Evolutionary conservation across 2,888 invertebrate genomes (phyloP), one percentile per base, ranked within the genome.

Genomic region (Melieria picta): DNA sequence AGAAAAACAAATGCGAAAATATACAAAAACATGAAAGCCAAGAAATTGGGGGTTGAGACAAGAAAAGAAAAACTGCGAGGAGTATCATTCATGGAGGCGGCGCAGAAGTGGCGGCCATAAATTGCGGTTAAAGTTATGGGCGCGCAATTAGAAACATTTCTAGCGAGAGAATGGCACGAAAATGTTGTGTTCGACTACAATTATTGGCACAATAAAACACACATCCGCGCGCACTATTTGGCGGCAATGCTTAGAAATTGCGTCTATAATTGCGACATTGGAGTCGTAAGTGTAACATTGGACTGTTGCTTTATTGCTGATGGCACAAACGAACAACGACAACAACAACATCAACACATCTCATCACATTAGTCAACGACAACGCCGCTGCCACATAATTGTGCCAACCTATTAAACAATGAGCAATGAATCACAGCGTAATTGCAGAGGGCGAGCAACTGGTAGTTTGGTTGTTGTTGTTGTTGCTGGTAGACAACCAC

Each of bases 11-110:
- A 30, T 2, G 30, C 30, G 30, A 30, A 30, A 2, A 30, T 30
- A 30, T 30, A 30, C 30, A 30, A 30, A 30, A 30, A 30, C 30
- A 30, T 30, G 30, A 1, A 30, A 30, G 30, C 30, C 30, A 56
- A 16, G 46, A 16, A 30, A 30, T 30, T 30, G 30, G 30, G 30
- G 30, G 30, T 30, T 30, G 30, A 30, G 30, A 30, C 2, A 30
- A 30, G 30, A 57, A 16, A 57, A 56, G 65, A 65, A 65, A 65
- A 65, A 56, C 45, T 65, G 56, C 56, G 45, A 69, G 57, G 45
- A 69, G 57, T 69, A 57, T 69, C 69, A 69, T 69, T 69, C 69
- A 69, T n/a, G 30, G 2, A 30, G 30, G 2, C 30, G 30, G 30
- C 30, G 30, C 30, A 2, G 30, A 30, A 3, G 30, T 30, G 30